These are phyloP conservation scores for Mesoclemmys tuberculata DNA, from an alignment of 2,113 vertebrate species.

Conservation along the genomic window DNA sequence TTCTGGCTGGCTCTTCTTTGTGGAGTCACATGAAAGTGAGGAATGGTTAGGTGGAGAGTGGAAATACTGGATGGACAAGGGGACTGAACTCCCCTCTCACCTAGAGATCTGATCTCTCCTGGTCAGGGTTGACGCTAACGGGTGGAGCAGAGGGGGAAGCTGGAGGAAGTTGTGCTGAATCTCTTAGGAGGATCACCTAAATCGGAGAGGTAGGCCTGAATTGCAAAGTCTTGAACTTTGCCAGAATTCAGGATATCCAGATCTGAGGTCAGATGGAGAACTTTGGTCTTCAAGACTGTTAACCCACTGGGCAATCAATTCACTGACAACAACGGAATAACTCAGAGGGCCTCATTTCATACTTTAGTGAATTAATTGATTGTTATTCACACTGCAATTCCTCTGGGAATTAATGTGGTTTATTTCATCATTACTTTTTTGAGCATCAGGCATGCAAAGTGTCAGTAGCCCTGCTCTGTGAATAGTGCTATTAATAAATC, in stretches of 20 bases:
- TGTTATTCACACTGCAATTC: neutral
- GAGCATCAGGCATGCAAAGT: neutral
- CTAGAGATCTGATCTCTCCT: neutral
- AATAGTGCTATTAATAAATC: constrained; percentile 16
- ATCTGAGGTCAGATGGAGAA: neutral
- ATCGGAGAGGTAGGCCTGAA: neutral
- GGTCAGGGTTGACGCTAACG: fast-evolving
- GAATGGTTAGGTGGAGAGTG: neutral
- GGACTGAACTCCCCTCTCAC: neutral
- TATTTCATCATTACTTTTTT: neutral
- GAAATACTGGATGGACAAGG: neutral
- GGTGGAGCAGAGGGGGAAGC: neutral
- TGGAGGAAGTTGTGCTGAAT: neutral
- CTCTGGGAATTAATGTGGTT: neutral
- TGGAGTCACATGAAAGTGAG: neutral
- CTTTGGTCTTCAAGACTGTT: neutral
- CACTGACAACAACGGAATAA: neutral
- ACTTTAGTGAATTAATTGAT: neutral
- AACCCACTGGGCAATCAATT: neutral
- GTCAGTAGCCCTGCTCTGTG: neutral
- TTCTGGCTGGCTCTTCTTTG: neutral
- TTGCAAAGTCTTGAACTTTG: fast-evolving
- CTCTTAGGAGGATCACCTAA: neutral
- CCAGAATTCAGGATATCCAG: neutral
- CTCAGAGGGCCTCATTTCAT: neutral